These are phyloP conservation scores for Rhynchophorus ferrugineus DNA, from an alignment of 1,140 invertebrate species.

Conservation along the genomic window DNA sequence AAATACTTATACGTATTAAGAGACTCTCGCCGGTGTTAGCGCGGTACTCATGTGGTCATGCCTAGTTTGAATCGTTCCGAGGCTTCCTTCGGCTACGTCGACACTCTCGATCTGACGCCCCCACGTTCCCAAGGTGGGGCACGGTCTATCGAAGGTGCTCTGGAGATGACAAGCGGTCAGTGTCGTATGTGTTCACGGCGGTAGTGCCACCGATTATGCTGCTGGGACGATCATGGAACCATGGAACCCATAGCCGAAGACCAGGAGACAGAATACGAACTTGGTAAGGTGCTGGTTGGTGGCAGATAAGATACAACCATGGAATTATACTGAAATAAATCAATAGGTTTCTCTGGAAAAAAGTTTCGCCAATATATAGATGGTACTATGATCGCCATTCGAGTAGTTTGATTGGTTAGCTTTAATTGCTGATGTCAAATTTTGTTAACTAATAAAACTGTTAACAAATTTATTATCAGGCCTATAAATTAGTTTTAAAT, in stretches of 20 bases:
- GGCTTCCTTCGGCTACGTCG: neutral
- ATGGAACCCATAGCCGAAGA: slow-evolving; percentile 62
- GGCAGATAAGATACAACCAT: slow-evolving; percentile 30
- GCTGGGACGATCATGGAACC: slow-evolving; percentile 34
- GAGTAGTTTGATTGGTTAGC: no score
- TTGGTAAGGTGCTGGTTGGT: slow-evolving; percentile 44
- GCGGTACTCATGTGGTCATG: neutral
- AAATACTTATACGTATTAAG: no score
- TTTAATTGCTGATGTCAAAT: no score
- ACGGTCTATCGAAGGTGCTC: neutral
- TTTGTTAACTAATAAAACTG: no score
- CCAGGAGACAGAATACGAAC: slow-evolving; percentile 55
- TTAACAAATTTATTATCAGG: no score
- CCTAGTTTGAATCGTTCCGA: neutral
- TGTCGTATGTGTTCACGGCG: slow-evolving; percentile 15
- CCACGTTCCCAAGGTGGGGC: no score
- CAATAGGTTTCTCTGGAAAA: neutral
- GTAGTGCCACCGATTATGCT: slow-evolving; percentile 33
- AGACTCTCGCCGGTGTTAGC: no score
- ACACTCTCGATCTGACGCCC: neutral
- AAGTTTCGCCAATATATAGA: no score
- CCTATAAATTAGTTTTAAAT: no score
- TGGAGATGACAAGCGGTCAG: neutral
- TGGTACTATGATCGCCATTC: no score
- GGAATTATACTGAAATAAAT: slow-evolving; percentile 32